These are phyloP conservation scores for Cybosia mesomella DNA, from an alignment of 2,888 invertebrate species.

Conservation along the genomic window DNA sequence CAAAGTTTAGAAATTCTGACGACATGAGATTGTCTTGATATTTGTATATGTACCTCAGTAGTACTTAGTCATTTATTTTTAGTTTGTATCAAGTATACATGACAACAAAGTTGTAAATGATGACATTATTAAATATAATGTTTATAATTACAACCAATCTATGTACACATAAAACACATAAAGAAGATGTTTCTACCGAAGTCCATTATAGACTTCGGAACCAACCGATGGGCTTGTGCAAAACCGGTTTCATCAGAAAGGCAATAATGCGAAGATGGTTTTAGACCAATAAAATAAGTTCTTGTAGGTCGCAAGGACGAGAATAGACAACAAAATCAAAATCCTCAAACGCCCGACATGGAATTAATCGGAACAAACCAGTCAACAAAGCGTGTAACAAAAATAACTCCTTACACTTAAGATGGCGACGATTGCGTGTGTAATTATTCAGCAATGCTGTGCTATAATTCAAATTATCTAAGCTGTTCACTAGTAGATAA, in stretches of 20 bases:
- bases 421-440: background rate
- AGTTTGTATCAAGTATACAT: too few relatives aligned
- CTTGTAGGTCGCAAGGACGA: background rate
- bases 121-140: too few relatives aligned
- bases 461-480: constrained; percentile 16
- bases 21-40: background rate
- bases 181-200: background rate
- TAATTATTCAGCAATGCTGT: background rate
- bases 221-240: too few relatives aligned
- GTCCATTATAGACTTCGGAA: background rate
- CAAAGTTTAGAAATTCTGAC: background rate
- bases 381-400: background rate
- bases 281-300: background rate
- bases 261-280: background rate
- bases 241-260: background rate
- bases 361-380: background rate
- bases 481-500: constrained; percentile 22
- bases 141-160: background rate
- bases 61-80: too few relatives aligned
- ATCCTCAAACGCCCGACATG: background rate
- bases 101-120: too few relatives aligned
- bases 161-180: background rate
- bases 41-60: background rate
- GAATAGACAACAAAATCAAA: background rate
- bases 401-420: background rate